These are phyloP conservation scores for Speoplatyrhinus poulsoni DNA, from an alignment of 2,113 vertebrate species.

Conservation along the genomic window DNA sequence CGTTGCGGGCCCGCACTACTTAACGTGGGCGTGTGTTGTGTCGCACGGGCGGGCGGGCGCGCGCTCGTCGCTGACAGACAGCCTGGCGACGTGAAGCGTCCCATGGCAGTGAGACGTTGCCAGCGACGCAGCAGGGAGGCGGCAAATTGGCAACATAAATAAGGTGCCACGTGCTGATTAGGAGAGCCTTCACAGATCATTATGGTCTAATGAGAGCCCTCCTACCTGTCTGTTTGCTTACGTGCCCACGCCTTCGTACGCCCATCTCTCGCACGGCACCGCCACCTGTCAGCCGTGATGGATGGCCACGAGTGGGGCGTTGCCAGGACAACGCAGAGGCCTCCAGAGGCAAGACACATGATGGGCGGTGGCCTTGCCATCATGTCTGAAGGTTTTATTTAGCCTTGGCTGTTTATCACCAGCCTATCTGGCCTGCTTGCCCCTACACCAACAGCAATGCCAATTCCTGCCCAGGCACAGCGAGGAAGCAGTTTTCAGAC, in stretches of 20 bases:
- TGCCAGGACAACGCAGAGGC: conserved; percentile 55
- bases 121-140: conserved; percentile 66
- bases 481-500: conserved; percentile 21
- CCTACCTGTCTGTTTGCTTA: conserved; percentile 38
- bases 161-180: conserved; percentile 77
- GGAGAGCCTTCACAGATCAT: conserved; percentile 76
- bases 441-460: conserved; percentile 40
- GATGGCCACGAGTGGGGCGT: conserved; percentile 65
- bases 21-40: background rate
- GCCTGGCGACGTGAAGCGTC: conserved; percentile 43
- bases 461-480: conserved; percentile 24
- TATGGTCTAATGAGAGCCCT: conserved; percentile 76
- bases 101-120: conserved; percentile 59
- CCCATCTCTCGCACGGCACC: conserved; percentile 54
- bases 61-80: conserved; percentile 35
- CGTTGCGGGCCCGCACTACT: background rate
- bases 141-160: conserved; percentile 80
- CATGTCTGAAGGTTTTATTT: conserved; percentile 60
- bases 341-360: conserved; percentile 57
- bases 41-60: conserved; percentile 4
- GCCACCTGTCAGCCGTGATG: conserved; percentile 73
- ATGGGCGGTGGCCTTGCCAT: conserved; percentile 42
- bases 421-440: conserved; percentile 42
- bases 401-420: conserved; percentile 57
- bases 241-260: conserved; percentile 47